These are phyloP conservation scores for Sipha maydis DNA, from an alignment of 2,888 invertebrate genomes.

Conservation along the genomic window DNA sequence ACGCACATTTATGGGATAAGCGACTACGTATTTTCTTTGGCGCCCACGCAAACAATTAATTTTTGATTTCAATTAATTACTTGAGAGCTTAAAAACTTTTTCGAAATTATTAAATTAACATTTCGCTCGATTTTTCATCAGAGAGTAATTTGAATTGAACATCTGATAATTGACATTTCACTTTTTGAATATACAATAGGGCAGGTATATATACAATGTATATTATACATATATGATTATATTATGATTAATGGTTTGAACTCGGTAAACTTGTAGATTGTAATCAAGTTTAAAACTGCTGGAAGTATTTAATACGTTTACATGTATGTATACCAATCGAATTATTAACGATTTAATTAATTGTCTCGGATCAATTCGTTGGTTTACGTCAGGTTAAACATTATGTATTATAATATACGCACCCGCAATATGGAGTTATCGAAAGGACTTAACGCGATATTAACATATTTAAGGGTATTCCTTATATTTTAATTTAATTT, in stretches of 20 bases:
- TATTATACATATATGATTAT: not conserved
- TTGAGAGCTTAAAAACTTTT: not conserved
- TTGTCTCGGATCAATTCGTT: not conserved
- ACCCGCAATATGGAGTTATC: not conserved
- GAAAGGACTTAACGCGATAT: not conserved
- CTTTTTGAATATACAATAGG: not conserved
- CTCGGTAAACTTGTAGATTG: not conserved
- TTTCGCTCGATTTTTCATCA: not conserved
- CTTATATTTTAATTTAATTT: conserved; percentile 21
- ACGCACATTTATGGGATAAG: not conserved
- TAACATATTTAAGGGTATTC: not conserved
- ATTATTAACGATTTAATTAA: not conserved
- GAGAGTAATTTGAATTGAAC: not conserved
- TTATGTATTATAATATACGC: not conserved
- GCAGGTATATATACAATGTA: not conserved
- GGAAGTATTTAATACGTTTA: not conserved
- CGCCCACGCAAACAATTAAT: not conserved
- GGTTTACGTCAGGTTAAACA: not conserved
- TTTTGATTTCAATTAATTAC: not conserved
- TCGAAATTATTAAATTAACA: not conserved
- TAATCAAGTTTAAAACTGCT: not conserved
- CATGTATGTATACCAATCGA: not conserved
- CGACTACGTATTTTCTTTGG: not conserved
- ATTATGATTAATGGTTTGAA: not conserved
- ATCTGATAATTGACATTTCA: not conserved